A percentile compares a stretch with the other conserved stretches of the same genome.
Evolutionary conservation across 2,888 invertebrate genomes (phyloP).

Genomic region (Cistogaster globosa): DNA sequence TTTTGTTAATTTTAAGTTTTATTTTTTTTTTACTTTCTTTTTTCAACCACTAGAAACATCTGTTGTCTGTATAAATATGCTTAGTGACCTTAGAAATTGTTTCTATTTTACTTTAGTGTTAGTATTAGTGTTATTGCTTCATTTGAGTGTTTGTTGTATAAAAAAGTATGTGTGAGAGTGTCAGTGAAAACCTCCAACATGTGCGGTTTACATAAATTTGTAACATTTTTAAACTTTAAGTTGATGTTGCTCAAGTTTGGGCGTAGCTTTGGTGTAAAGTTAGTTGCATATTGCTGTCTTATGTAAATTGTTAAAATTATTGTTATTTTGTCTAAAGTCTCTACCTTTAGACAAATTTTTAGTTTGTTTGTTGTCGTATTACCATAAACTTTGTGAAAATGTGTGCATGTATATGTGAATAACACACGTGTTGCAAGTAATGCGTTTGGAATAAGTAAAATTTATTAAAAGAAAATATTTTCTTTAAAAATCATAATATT

Average conservation of each 20-base stretch:
- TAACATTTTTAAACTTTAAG: conserved; percentile 59
- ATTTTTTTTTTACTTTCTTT: conserved; percentile 17
- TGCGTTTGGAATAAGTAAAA: conserved; percentile 52
- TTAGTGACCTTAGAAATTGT: conserved; percentile 63
- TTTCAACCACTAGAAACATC: conserved; percentile 48
- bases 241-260: conserved; percentile 20
- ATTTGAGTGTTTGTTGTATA: conserved; percentile 5
- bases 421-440: conserved; percentile 57
- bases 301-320: conserved; percentile 4
- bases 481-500: conserved; percentile 1
- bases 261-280: conserved; percentile 2
- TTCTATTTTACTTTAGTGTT: not conserved
- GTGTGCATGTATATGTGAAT: not conserved
- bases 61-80: conserved; percentile 46
- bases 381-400: conserved; percentile 24
- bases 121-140: not conserved
- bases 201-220: conserved; percentile 69
- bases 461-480: conserved; percentile 5
- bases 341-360: conserved; percentile 25
- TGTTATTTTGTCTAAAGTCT: conserved; percentile 20
- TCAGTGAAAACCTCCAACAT: conserved; percentile 60
- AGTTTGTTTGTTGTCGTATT: conserved; percentile 2
- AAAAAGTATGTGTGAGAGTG: conserved; percentile 20
- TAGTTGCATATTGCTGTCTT: conserved; percentile 27
- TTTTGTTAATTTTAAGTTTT: conserved; percentile 31